Conservation (phyloP, 2,888 invertebrate genomes). For the Tiliacea aurago region DNA sequence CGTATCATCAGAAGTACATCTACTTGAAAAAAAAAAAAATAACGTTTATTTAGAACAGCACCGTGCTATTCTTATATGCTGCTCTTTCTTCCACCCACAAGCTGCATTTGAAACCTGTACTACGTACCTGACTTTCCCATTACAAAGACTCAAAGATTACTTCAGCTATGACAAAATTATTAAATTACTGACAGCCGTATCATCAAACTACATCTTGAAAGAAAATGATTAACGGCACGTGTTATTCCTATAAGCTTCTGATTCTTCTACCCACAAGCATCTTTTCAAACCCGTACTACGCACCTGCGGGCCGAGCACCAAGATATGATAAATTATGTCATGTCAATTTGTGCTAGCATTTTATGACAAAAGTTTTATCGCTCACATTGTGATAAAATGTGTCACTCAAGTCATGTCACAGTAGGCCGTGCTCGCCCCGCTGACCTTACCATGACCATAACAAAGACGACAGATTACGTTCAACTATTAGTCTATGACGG, state of each 20-base stretch:
- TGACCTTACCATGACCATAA: slow-evolving; percentile 17
- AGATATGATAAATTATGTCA: no score
- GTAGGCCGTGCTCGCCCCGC: no score
- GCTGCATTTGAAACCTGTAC: not conserved
- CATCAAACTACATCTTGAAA: no score
- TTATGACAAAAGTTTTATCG: no score
- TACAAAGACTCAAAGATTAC: not conserved
- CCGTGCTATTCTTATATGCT: not conserved
- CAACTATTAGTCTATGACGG: slow-evolving; percentile 19
- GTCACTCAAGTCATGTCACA: no score
- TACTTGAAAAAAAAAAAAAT: not conserved
- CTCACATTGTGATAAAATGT: no score
- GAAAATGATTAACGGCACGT: not conserved
- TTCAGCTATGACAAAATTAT: not conserved
- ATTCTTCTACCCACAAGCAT: not conserved
- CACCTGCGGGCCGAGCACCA: no score
- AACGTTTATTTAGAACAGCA: not conserved
- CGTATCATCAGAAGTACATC: not conserved
- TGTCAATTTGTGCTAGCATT: no score
- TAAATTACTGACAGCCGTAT: no score
- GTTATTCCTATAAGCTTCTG: not conserved
- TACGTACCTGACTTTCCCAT: not conserved
- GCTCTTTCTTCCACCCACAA: not conserved
- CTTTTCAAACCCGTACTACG: not conserved
- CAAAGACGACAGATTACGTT: slow-evolving; percentile 11